Base-by-base conservation (phyloP, 2,888 invertebrate genomes). In the Odontomyia ornata region DNA sequence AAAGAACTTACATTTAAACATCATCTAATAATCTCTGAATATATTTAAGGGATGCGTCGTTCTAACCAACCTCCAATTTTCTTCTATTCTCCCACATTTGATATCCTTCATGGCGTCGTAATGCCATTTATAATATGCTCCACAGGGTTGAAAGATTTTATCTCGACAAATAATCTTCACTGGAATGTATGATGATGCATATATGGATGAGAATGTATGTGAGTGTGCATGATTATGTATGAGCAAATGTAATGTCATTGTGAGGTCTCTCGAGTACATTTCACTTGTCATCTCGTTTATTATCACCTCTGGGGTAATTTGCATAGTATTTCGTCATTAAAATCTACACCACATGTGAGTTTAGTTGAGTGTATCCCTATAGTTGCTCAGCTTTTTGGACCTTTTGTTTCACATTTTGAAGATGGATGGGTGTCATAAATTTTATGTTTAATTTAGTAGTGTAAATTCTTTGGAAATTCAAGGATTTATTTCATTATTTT, bases 201-300 rank as follows among this genome's bases (percentile, higher is more conserved):
- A 52, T n/a, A 52, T 52, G 52, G n/a, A 18, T 52, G 15, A n/a
- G n/a, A n/a, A n/a, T n/a, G n/a, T n/a, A n/a, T n/a, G n/a, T n/a
- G n/a, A n/a, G n/a, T 60, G 60, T 60, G 60, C 25, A 60, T 60
- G 2, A 15, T 15, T 15, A 46, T 57, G 57, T 3, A 57, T 36
- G 36, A 36, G 9, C 36, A 9, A 5, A 36, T 36, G 57, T 73
- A 60, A 75, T 64, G 46, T 60, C 46, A 64, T 76, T 52, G 43
- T 65, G 21, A 21, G 52, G 67, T 67, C 76, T 67, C 67, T 18
- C 65, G 67, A 65, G 76, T 76, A 76, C 65, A 65, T 76, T 65
- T 76, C 65, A 76, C 64, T 76, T 76, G 76, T 76, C 76, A 76
- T 67, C 76, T 76, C 65, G 76, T 76, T 65, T 76, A 76, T 76